Conservation (phyloP, 2,797 vertebrate species). For the Eulemur coronatus region DNA sequence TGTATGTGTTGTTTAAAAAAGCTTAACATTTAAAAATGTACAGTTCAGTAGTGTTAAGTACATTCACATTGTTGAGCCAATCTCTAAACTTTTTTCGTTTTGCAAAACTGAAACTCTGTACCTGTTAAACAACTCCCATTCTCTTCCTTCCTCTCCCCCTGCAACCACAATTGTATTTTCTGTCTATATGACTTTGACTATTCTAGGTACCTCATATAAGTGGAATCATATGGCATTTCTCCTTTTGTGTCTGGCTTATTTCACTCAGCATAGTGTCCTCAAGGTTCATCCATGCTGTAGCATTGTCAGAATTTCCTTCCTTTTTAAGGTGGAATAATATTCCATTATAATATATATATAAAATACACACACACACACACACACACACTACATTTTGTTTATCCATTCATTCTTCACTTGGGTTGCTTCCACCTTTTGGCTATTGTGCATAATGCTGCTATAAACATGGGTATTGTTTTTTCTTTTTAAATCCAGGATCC, state of each 20-base stretch:
- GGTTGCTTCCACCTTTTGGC: neutral
- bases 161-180: neutral
- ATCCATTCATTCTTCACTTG: neutral
- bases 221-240: neutral
- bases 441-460: neutral
- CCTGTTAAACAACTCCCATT: neutral
- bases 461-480: neutral
- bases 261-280: neutral
- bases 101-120: slow-evolving; percentile 9
- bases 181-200: neutral
- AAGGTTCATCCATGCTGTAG: neutral
- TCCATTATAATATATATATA: neutral
- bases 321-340: neutral
- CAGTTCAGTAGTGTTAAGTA: neutral
- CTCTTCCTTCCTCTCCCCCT: neutral
- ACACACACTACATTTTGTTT: neutral
- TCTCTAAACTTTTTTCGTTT: neutral
- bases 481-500: neutral
- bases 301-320: neutral
- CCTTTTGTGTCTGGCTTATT: neutral
- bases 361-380: neutral
- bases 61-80: neutral
- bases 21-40: neutral
- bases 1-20: neutral
- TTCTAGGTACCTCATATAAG: neutral